Evolutionary conservation across 1,140 invertebrate species (phyloP), one percentile per base, ranked within the genome.

Genomic region (Brachionus plicatilis): DNA sequence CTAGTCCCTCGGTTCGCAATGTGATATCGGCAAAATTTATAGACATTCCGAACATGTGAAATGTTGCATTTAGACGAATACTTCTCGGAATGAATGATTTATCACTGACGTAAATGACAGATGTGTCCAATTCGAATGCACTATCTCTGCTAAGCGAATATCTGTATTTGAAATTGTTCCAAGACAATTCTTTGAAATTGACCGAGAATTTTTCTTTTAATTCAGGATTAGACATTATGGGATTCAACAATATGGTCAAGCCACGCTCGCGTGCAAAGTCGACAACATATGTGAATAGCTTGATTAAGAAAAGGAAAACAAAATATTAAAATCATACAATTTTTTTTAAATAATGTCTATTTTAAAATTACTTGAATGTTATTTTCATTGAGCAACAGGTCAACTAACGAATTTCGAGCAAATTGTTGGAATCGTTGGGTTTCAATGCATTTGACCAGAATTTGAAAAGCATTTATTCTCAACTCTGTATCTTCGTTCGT

Each of bases 181-280:
- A 82, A n/a, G 79, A 82, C 20, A 82, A 45, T 47, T 82, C 79
- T 82, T 82, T 82, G 29, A 82, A 82, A 45, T 82, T 82, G 33
- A 82, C 53, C 9, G 50, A 65, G 20, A 82, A 82, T 47, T 20
- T 82, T 65, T 82, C 50, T 47, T 82, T 60, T 14, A 82, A 41
- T 82, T 68, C 17, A 29, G 37, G 79, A 82, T 82, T 66, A 27
- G 79, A 43, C 53, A 82, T 27, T 20, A 82, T 82, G 27, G 79
- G 53, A 68, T 82, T 82, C 14, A 82, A 60, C n/a, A 82, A 41
- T 20, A 47, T 41, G 60, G 79, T 82, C 9, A 65, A 56, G 24
- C 79, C 79, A 65, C 20, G 79, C 24, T 82, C 79, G 60, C 60
- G 60, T 11, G 79, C 79, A 82, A n/a, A 82, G 12, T 82, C 79